phyloP scores from a whole-genome alignment of 2,888 invertebrate species.

The Caenorhabditis zanzibari region DNA sequence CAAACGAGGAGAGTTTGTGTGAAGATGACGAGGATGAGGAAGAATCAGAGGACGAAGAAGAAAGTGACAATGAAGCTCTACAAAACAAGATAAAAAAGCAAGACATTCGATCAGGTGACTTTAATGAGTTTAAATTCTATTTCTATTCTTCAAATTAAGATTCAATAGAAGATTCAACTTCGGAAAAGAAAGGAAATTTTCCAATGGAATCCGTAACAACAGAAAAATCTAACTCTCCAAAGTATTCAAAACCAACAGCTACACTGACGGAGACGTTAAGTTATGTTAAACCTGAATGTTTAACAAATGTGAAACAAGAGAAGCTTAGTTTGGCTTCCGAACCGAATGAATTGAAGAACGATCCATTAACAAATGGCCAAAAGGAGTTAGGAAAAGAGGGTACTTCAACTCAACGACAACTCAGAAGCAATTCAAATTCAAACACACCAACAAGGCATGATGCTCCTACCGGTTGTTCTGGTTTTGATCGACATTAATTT shows the following conservation, averaged over 20 bases:
- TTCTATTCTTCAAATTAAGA: too few species aligned
- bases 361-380: not conserved
- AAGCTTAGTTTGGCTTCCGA: not conserved
- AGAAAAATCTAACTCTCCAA: too few species aligned
- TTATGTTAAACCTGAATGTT: not conserved
- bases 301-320: not conserved
- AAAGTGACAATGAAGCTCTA: not conserved
- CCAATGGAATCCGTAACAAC: too few species aligned
- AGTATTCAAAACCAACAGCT: not conserved
- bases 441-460: not conserved
- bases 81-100: too few species aligned
- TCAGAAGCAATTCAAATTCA: not conserved
- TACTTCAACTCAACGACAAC: not conserved
- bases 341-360: not conserved
- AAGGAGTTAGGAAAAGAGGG: not conserved
- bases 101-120: too few species aligned
- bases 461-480: not conserved
- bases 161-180: too few species aligned
- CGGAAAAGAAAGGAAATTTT: too few species aligned
- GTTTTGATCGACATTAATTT: not conserved
- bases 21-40: constrained; percentile 11
- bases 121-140: too few species aligned
- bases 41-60: not conserved
- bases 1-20: not conserved
- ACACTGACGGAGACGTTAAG: not conserved